phyloP scores from a whole-genome alignment of 2,113 vertebrate species.

The Atherinomorus stipes region DNA sequence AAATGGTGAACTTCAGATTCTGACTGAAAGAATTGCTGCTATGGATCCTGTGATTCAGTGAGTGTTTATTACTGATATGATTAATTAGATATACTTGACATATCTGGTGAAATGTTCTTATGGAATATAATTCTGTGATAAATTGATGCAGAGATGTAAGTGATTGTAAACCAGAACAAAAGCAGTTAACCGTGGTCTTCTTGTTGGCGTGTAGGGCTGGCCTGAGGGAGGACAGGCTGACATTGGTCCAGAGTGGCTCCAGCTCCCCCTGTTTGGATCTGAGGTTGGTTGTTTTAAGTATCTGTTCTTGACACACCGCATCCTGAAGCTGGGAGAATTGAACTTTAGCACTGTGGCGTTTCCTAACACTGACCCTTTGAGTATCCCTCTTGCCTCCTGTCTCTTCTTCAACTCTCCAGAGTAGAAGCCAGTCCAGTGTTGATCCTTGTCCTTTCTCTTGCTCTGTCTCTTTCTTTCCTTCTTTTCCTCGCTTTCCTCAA shows the following conservation, averaged over 20 bases:
- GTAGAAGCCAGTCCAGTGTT: no score
- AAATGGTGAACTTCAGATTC: conserved; percentile 91
- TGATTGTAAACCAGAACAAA: background rate
- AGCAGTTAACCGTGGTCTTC: background rate
- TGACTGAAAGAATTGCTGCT: conserved; percentile 90
- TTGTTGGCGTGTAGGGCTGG: conserved; percentile 79
- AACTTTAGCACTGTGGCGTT: no score
- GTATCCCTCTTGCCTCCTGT: no score
- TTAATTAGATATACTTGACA: background rate
- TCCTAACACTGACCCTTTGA: no score
- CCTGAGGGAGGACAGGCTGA: conserved; percentile 87
- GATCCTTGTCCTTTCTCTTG: no score
- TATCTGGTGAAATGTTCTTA: background rate
- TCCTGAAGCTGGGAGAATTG: background rate
- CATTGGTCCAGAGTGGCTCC: conserved; percentile 92
- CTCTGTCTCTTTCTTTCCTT: no score
- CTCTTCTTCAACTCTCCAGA: no score
- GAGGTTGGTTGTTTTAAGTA: conserved; percentile 81
- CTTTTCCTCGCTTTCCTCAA: no score
- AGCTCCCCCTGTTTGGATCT: conserved; percentile 97
- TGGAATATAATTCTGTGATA: background rate
- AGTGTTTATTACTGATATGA: conserved; percentile 11
- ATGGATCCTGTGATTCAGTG: conserved; percentile 93
- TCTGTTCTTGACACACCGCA: background rate
- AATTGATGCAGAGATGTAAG: background rate